Percentiles rank a stretch among this genome's conserved stretches.
phyloP scores from a whole-genome alignment of 2,888 invertebrate species.

The Ceramica pisi region DNA sequence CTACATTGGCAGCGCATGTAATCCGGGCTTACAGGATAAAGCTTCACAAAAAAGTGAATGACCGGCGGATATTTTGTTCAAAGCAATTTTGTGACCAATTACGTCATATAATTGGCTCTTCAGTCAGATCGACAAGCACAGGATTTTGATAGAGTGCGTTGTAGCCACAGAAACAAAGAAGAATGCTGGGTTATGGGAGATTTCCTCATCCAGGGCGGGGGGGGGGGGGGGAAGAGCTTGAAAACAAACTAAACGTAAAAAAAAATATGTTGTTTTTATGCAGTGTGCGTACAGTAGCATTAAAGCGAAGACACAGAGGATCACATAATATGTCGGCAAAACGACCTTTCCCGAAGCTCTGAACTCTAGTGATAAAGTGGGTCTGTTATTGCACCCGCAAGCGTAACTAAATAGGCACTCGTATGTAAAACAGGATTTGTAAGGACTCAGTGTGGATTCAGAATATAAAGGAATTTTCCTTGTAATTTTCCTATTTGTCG shows the following conservation, averaged over 20 bases:
- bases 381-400: slow-evolving; percentile 58
- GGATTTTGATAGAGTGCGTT: neutral
- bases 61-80: slow-evolving; percentile 2
- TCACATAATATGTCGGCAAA: slow-evolving; percentile 53
- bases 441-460: slow-evolving; percentile 9
- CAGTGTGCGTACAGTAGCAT: slow-evolving; percentile 20
- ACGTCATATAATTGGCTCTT: neutral
- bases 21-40: slow-evolving; percentile 26
- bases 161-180: neutral
- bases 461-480: slow-evolving; percentile 12
- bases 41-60: slow-evolving; percentile 12
- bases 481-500: slow-evolving; percentile 16
- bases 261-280: slow-evolving; percentile 27
- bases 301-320: slow-evolving; percentile 41
- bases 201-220: slow-evolving; percentile 2
- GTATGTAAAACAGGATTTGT: slow-evolving; percentile 58
- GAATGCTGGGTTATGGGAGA: neutral
- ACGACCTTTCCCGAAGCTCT: slow-evolving; percentile 41
- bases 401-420: slow-evolving; percentile 52
- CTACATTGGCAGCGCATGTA: slow-evolving; percentile 11
- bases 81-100: slow-evolving; percentile 6
- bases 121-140: neutral
- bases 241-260: neutral
- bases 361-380: slow-evolving; percentile 59
- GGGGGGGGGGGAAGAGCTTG: neutral